phyloP scores from a whole-genome alignment of 2,113 vertebrate species.

The Eira barbara region DNA sequence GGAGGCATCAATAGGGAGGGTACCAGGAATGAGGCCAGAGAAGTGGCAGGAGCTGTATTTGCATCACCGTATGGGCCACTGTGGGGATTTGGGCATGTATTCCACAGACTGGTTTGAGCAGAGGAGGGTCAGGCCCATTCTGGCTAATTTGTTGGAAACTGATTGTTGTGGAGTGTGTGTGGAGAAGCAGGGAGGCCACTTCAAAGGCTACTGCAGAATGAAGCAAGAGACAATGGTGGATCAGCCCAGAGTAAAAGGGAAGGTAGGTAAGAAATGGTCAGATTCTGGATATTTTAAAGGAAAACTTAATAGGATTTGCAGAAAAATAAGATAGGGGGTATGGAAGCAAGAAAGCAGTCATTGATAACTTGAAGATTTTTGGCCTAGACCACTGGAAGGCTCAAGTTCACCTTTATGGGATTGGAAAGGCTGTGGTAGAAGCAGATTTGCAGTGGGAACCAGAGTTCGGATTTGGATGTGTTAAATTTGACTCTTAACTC shows the following conservation, averaged over 20 bases:
- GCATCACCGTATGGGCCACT: rapidly evolving
- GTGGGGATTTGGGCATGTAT: not conserved
- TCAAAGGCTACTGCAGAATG: not conserved
- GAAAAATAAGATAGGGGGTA: not conserved
- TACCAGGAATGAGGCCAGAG: not conserved
- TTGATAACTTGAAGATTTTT: not conserved
- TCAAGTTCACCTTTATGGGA: not conserved
- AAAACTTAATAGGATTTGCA: not conserved
- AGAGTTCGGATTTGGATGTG: not conserved
- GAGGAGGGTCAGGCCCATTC: not conserved
- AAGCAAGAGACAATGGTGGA: not conserved
- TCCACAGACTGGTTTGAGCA: not conserved
- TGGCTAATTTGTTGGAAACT: not conserved
- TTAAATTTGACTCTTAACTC: not conserved
- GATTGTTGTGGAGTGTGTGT: not conserved
- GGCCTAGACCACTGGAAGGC: not conserved
- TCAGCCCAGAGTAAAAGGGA: not conserved
- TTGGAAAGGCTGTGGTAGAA: not conserved
- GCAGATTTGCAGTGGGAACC: not conserved
- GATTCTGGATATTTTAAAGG: not conserved
- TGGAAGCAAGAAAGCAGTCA: not conserved
- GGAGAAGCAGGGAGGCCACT: not conserved
- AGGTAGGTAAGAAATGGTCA: not conserved
- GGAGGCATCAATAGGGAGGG: not conserved
- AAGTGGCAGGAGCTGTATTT: not conserved